These are phyloP conservation scores for Melanostoma mellinum DNA, from an alignment of 2,888 invertebrate genomes.

Conservation along the genomic window DNA sequence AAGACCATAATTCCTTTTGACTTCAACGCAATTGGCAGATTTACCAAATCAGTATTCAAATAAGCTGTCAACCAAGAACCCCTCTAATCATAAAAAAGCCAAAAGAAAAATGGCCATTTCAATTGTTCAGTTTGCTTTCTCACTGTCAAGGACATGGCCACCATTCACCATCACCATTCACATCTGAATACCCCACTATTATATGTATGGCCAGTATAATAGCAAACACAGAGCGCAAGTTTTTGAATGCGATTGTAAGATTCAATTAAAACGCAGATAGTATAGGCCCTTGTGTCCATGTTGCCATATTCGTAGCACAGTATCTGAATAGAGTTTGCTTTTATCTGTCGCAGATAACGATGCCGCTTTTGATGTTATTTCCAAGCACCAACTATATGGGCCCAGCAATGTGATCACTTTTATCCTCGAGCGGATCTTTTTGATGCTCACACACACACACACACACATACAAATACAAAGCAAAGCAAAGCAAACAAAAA, in stretches of 20 bases:
- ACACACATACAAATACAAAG: constrained; percentile 10
- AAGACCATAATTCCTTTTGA: too few relatives aligned
- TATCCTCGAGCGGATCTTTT: constrained; percentile 71
- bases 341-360: constrained; percentile 73
- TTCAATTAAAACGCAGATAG: constrained; percentile 69
- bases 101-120: constrained; percentile 28
- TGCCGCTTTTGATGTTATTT: constrained; percentile 72
- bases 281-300: constrained; percentile 49
- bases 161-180: constrained; percentile 28
- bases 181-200: constrained; percentile 11
- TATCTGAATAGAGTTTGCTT: constrained; percentile 71
- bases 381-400: constrained; percentile 63
- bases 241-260: constrained; percentile 55
- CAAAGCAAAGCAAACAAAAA: constrained; percentile 22
- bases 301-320: constrained; percentile 69
- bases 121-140: constrained; percentile 35
- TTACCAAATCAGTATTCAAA: constrained; percentile 21
- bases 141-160: constrained; percentile 55
- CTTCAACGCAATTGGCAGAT: not conserved
- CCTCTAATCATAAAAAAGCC: constrained; percentile 8
- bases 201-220: not conserved
- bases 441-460: constrained; percentile 46
- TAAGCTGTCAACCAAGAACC: constrained; percentile 21
- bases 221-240: constrained; percentile 9
- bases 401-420: constrained; percentile 68